Conservation (phyloP, 2,888 invertebrate genomes). For the Drosophila quinaria region DNA sequence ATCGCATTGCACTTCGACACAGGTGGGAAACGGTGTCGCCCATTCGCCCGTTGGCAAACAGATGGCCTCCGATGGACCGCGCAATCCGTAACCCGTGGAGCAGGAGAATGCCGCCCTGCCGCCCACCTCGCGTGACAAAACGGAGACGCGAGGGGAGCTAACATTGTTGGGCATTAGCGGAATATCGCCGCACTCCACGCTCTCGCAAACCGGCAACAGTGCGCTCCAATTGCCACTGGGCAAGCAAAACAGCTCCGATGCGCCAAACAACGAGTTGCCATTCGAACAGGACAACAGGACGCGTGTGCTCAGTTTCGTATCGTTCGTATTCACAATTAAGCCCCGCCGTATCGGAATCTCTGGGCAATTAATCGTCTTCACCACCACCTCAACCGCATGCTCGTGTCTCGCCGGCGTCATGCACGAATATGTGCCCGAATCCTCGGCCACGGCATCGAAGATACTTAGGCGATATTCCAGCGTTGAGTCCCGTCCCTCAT, state of each 20-base stretch:
- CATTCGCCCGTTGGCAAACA: slow-evolving; percentile 92
- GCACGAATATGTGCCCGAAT: slow-evolving; percentile 94
- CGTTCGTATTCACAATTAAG: slow-evolving; percentile 90
- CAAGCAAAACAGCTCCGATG: slow-evolving; percentile 90
- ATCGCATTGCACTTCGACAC: slow-evolving; percentile 93
- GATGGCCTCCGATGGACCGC: slow-evolving; percentile 91
- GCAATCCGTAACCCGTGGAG: slow-evolving; percentile 91
- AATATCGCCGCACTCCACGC: slow-evolving; percentile 94
- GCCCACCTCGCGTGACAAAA: slow-evolving; percentile 92
- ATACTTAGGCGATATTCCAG: slow-evolving; percentile 93
- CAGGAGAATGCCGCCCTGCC: slow-evolving; percentile 93
- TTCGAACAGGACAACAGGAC: slow-evolving; percentile 92
- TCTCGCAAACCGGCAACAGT: slow-evolving; percentile 93
- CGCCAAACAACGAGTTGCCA: slow-evolving; percentile 92
- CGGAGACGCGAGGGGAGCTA: slow-evolving; percentile 89
- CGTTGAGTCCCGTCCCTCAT: slow-evolving; percentile 91
- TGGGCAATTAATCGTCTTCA: slow-evolving; percentile 93
- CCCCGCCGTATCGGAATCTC: slow-evolving; percentile 91
- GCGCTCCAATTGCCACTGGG: slow-evolving; percentile 95
- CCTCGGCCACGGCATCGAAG: slow-evolving; percentile 92
- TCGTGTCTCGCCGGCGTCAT: slow-evolving; percentile 93
- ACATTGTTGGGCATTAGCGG: slow-evolving; percentile 87
- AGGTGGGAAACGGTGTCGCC: slow-evolving; percentile 91
- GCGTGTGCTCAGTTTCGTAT: slow-evolving; percentile 91
- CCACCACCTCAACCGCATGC: slow-evolving; percentile 92